Evolutionary conservation across 2,113 vertebrate genomes (phyloP).

Genomic region (Gnathochromis pfefferi): DNA sequence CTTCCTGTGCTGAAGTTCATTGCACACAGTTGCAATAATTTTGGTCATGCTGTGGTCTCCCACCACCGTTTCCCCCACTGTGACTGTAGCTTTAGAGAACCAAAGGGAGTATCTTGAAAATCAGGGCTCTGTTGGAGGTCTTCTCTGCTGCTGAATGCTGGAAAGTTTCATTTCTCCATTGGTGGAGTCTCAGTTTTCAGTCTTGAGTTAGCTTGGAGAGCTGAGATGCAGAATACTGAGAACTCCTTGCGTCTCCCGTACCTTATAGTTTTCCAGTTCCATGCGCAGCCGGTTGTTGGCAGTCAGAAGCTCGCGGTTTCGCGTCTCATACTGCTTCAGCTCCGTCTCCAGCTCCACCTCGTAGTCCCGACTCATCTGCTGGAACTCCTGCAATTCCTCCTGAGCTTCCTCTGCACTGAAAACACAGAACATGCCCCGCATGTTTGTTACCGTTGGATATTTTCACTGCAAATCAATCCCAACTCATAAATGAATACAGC

Average conservation of each 20-base stretch:
- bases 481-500: background rate
- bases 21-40: background rate
- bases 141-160: background rate
- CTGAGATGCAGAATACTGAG: background rate
- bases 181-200: background rate
- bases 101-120: accelerated
- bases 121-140: background rate
- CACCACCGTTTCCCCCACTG: background rate
- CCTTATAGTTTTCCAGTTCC: constrained; percentile 89
- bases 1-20: background rate
- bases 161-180: background rate
- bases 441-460: background rate
- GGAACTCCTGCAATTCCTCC: constrained; percentile 89
- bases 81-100: background rate
- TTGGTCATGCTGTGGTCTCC: background rate
- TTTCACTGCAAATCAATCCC: background rate
- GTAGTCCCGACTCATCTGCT: constrained; percentile 92
- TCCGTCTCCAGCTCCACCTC: constrained; percentile 90
- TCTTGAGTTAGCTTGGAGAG: background rate
- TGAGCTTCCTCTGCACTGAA: constrained; percentile 78
- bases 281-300: constrained; percentile 80
- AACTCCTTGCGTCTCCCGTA: background rate
- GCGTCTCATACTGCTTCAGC: constrained; percentile 83
- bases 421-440: background rate
- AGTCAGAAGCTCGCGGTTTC: constrained; percentile 83